Base-by-base conservation (phyloP, 1,140 invertebrate genomes). In the Physella acuta region DNA sequence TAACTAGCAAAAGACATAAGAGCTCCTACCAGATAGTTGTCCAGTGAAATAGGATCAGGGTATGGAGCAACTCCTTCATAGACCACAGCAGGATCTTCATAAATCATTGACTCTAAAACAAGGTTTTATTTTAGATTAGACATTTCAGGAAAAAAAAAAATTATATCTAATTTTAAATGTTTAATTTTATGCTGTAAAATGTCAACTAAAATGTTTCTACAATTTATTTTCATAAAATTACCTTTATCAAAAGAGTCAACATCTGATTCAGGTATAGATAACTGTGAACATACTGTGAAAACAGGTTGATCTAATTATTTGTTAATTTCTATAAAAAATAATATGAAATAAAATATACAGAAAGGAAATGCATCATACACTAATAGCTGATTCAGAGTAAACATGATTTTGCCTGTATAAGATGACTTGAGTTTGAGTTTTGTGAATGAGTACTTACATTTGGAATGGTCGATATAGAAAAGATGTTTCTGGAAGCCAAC, bases 401-500 rank as follows among this genome's bases (percentile, higher is more conserved):
- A n/a, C n/a, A n/a, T n/a, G n/a, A n/a, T n/a, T n/a, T n/a, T n/a
- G n/a, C n/a, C n/a, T n/a, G n/a, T n/a, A n/a, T n/a, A n/a, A n/a
- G n/a, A n/a, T n/a, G n/a, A n/a, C n/a, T n/a, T n/a, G n/a, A n/a
- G n/a, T n/a, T n/a, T n/a, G n/a, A n/a, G n/a, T n/a, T n/a, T n/a
- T n/a, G n/a, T n/a, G n/a, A n/a, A n/a, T n/a, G n/a, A n/a, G n/a
- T n/a, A n/a, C n/a, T n/a, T 70, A 82, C 81, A 77, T 78, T 79
- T 81, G 3, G 66, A 70, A 59, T 79, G 79, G n/a, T 79, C 77
- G 20, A 85, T 84, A 36, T 76, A 79, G 71, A 82, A 85, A 16
- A 85, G 73, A 67, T 85, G 82, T 66, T 85, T 82, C 64, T 81
- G 75, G 70, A 78, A 84, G 52, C 79, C 82, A 4, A 84, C 71